These are phyloP conservation scores for Ariopsis seemanni DNA, from an alignment of 2,113 vertebrate species.

Conservation along the genomic window DNA sequence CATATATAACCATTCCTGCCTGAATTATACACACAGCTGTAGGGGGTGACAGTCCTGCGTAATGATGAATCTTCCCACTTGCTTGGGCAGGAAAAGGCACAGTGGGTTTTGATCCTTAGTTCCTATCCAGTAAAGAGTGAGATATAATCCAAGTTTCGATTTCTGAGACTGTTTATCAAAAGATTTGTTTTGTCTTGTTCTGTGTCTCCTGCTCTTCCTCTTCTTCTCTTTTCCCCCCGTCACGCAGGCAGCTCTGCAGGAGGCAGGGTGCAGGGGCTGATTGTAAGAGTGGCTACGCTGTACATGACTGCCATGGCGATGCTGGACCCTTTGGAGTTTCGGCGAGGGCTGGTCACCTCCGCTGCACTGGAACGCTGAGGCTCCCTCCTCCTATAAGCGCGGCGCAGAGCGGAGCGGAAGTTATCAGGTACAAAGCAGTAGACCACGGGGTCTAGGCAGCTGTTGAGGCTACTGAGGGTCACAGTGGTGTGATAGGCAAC, in stretches of 20 bases:
- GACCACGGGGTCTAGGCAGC: slow-evolving; percentile 94
- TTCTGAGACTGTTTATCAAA: background rate
- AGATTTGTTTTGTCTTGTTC: background rate
- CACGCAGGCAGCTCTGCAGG: slow-evolving; percentile 20
- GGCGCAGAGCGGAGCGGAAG: slow-evolving; percentile 81
- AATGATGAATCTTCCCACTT: background rate
- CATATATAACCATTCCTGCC: background rate
- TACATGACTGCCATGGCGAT: slow-evolving; percentile 60
- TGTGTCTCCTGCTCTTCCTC: background rate
- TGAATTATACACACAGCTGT: background rate
- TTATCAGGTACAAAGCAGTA: slow-evolving; percentile 96
- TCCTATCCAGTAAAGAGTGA: background rate
- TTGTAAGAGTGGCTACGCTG: slow-evolving; percentile 60
- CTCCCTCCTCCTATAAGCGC: slow-evolving; percentile 69
- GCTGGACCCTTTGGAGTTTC: slow-evolving; percentile 67
- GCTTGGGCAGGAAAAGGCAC: background rate
- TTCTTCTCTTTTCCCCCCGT: background rate
- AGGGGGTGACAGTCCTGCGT: background rate
- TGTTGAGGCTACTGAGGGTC: slow-evolving; percentile 93
- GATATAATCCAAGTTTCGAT: background rate
- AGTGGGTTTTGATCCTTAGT: background rate
- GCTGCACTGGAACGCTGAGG: slow-evolving; percentile 29
- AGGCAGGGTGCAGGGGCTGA: slow-evolving; percentile 48
- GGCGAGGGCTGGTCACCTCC: slow-evolving; percentile 61
- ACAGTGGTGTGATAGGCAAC: slow-evolving; percentile 88